Evolutionary conservation across 2,888 invertebrate species (phyloP), one percentile per base, ranked within the genome.

Genomic region (Drosophila tripunctata): DNA sequence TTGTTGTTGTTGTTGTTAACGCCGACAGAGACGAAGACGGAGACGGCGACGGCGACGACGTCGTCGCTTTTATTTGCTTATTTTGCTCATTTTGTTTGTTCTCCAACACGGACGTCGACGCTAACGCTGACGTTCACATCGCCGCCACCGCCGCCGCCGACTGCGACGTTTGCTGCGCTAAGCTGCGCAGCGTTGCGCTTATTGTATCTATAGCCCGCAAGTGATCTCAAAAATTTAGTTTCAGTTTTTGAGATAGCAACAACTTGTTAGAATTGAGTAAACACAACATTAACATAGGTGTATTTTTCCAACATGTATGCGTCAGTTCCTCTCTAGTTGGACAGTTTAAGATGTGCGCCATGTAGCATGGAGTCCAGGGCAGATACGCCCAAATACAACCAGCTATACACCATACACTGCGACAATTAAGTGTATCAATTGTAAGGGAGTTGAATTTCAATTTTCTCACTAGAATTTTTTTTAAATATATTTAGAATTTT

Each of bases 21-120:
- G 38, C 30, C 54, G 52, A 38, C 36, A 15, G 33, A 21, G 40
- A 48, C 45, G 12, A 19, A 17, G 45, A 19, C 38, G 19, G n/a
- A 22, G 22, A 22, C 22, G 14, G 30, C 24, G 43, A 51, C 52
- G 35, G 35, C 65, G 67, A 47, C 63, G 50, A 21, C 45, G 47
- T 60, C 50, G 50, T 64, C 51, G 58, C 58, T 67, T 82, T 69
- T 87, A 87, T 82, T 87, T 82, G 82, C 78, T 87, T 75, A 78
- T 69, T 79, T 79, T 78, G 76, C 80, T 84, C 62, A 78, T 81
- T 82, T 78, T 82, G 87, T 82, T 82, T 82, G 85, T 73, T 84
- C 78, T 70, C 67, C 66, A 55, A 30, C 63, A 52, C 8, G n/a
- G 44, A 24, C 38, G 56, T 30, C 19, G 27, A 38, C 30, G 40